phyloP scores from a whole-genome alignment of 30 jellyfish, hydroid and myxozoan species.

The Rhopilema esculentum region DNA sequence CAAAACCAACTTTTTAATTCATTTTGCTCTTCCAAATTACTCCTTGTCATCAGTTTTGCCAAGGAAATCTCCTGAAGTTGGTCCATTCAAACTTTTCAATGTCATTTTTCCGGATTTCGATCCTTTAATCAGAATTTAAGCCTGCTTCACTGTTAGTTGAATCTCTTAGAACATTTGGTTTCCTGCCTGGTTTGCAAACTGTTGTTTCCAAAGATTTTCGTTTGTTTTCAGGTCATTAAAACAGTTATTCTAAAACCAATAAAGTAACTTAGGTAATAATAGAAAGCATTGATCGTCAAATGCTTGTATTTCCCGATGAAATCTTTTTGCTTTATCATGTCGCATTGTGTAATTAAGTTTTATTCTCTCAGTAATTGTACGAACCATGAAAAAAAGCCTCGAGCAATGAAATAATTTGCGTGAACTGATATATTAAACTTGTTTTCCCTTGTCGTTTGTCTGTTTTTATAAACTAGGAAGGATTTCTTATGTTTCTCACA shows the following conservation, averaged over 20 bases:
- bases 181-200: not conserved
- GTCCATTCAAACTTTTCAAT: not conserved
- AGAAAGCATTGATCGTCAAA: not conserved
- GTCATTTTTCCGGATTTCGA: not conserved
- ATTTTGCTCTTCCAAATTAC: not conserved
- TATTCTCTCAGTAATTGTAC: too few relatives aligned
- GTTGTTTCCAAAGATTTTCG: not conserved
- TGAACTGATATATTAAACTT: too few relatives aligned
- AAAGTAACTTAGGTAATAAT: not conserved
- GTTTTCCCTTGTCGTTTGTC: too few relatives aligned
- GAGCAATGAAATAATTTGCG: too few relatives aligned
- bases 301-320: not conserved
- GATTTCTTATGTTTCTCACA: too few relatives aligned
- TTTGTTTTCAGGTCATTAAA: not conserved
- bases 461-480: too few relatives aligned
- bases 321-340: not conserved
- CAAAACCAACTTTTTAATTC: not conserved
- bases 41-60: not conserved
- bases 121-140: not conserved
- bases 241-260: not conserved
- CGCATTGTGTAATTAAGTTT: not conserved
- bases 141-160: not conserved
- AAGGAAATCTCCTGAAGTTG: not conserved
- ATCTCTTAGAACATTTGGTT: not conserved
- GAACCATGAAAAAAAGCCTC: too few relatives aligned